Conservation (phyloP, 2,113 vertebrate genomes). For the Anser cygnoides region DNA sequence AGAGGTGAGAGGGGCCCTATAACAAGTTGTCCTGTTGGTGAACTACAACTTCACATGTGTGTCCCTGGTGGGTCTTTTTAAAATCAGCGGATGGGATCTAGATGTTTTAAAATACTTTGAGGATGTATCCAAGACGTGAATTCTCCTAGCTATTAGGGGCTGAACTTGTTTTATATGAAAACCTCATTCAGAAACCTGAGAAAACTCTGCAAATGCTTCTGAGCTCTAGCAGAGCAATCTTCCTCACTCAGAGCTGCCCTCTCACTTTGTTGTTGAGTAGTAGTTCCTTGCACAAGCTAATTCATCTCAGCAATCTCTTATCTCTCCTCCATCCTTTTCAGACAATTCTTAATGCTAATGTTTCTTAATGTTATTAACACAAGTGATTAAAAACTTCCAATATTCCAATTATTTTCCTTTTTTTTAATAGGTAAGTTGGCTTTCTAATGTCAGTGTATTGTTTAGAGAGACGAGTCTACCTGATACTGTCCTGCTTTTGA, state of each 20-base stretch:
- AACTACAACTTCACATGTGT: rapidly evolving
- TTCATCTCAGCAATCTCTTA: neutral
- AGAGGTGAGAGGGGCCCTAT: neutral
- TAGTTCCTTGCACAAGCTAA: neutral
- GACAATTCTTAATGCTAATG: neutral
- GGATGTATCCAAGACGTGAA: neutral
- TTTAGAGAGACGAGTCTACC: neutral
- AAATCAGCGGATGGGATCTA: neutral
- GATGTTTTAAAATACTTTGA: neutral
- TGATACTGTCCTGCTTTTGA: neutral
- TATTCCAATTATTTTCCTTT: neutral
- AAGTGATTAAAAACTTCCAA: neutral
- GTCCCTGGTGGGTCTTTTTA: neutral
- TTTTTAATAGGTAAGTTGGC: neutral
- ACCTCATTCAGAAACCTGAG: neutral
- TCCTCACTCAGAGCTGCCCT: neutral
- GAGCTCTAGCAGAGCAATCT: rapidly evolving
- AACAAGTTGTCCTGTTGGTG: neutral
- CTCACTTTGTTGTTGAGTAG: neutral
- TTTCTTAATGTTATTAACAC: neutral
- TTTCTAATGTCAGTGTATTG: neutral
- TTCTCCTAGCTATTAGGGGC: neutral
- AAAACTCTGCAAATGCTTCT: neutral
- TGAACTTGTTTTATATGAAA: neutral
- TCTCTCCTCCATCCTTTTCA: neutral